These are phyloP conservation scores for Sycophaga agraensis DNA, from an alignment of 1,140 invertebrate species.

Conservation along the genomic window DNA sequence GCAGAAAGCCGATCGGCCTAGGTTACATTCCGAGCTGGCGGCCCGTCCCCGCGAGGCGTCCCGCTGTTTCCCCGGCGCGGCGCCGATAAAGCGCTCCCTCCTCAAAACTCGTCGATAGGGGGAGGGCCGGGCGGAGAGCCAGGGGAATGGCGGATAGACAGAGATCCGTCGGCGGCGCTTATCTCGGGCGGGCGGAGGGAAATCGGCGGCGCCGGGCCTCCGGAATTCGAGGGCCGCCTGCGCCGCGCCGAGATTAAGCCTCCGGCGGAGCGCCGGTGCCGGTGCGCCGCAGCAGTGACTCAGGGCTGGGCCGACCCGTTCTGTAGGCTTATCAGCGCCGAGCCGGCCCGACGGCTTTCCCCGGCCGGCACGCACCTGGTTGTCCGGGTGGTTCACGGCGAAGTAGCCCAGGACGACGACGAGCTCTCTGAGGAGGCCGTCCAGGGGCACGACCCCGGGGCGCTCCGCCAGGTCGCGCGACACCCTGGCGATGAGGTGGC, in stretches of 20 bases:
- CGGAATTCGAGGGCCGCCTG: conserved; percentile 22
- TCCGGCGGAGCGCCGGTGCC: background rate
- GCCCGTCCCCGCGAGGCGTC: background rate
- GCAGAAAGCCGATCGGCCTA: too few species aligned
- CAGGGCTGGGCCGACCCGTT: background rate
- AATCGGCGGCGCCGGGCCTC: conserved; percentile 10
- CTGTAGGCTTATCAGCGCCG: background rate
- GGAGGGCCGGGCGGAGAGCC: background rate
- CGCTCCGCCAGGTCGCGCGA: conserved; percentile 65
- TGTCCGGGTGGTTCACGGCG: conserved; percentile 74
- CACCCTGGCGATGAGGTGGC: conserved; percentile 72
- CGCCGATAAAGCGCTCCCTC: too few species aligned
- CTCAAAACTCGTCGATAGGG: background rate
- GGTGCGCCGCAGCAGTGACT: too few species aligned
- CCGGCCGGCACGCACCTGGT: conserved; percentile 71
- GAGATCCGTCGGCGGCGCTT: background rate
- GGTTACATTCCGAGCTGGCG: too few species aligned
- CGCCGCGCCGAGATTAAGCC: conserved; percentile 15
- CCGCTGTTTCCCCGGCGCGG: background rate
- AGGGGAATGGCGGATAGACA: background rate
- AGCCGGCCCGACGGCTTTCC: too few species aligned
- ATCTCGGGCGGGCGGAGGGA: background rate
- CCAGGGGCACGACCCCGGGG: conserved; percentile 34
- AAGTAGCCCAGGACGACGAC: conserved; percentile 81
- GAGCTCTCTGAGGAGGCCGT: conserved; percentile 69